Percentiles rank a stretch among this genome's conserved stretches.
These are phyloP conservation scores for Hirudo medicinalis DNA, from an alignment of 1,140 invertebrate genomes.

Conservation along the genomic window DNA sequence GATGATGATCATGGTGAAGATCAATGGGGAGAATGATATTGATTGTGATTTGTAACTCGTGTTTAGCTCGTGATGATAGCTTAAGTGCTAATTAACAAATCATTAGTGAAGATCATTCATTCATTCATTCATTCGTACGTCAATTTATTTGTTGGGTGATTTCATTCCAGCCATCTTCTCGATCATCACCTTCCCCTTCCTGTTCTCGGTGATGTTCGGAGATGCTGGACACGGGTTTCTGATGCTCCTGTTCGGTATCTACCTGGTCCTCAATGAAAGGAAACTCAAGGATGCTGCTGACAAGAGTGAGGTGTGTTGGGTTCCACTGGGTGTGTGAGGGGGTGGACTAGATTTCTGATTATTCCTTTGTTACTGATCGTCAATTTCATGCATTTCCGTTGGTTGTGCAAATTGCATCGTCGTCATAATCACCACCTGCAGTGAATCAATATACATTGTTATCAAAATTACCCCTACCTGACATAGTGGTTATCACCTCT, in stretches of 20 bases:
- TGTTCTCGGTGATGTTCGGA: slow-evolving; percentile 97
- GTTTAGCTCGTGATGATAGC: background rate
- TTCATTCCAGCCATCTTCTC: slow-evolving; percentile 61
- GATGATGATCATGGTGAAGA: background rate
- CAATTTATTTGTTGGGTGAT: background rate
- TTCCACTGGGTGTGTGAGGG: background rate
- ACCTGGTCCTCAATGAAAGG: slow-evolving; percentile 48
- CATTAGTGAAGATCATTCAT: background rate
- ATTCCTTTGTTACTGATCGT: background rate
- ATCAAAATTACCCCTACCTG: too few relatives aligned
- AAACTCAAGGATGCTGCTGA: slow-evolving; percentile 31
- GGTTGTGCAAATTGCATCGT: background rate
- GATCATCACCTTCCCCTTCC: slow-evolving; percentile 90
- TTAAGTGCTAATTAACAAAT: background rate
- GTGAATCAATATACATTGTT: too few relatives aligned
- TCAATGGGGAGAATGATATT: background rate
- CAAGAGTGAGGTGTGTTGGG: slow-evolving; percentile 27
- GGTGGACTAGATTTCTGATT: background rate
- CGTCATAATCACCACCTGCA: too few relatives aligned
- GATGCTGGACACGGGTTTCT: slow-evolving; percentile 77
- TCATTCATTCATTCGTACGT: background rate
- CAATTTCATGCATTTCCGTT: background rate
- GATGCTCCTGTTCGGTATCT: slow-evolving; percentile 50
- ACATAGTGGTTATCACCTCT: too few relatives aligned
- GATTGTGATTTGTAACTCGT: background rate